A percentile compares a stretch with the other conserved stretches of the same genome.
Conservation (phyloP, 2,888 invertebrate genomes). For the Agonopterix subpropinquella region DNA sequence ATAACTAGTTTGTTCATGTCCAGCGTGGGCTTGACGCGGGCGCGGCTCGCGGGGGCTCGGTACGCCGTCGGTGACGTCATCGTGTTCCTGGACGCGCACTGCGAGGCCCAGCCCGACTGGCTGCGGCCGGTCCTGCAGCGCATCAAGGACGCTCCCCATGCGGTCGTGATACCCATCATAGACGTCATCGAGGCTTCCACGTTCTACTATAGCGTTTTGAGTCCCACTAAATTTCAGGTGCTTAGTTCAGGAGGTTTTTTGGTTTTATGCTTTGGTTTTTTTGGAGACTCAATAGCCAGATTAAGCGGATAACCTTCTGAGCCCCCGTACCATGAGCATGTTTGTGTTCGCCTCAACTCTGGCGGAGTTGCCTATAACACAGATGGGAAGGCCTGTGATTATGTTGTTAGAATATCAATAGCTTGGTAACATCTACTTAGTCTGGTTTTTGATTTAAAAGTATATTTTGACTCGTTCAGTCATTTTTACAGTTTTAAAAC, state of each 20-base stretch:
- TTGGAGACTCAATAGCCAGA: no score
- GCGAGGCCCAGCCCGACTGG: constrained; percentile 89
- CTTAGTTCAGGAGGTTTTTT: background rate
- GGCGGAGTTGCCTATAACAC: no score
- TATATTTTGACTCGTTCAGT: no score
- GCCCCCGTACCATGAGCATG: no score
- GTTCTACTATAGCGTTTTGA: constrained; percentile 83
- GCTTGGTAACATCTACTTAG: no score
- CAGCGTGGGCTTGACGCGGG: constrained; percentile 89
- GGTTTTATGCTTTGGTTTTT: no score
- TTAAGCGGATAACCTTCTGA: no score
- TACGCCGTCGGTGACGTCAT: constrained; percentile 86
- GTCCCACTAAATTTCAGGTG: constrained; percentile 61
- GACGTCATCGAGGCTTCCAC: constrained; percentile 92
- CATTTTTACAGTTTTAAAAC: no score
- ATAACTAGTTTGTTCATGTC: constrained; percentile 41
- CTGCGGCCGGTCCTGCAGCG: constrained; percentile 91
- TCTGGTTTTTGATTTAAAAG: no score
- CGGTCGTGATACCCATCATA: constrained; percentile 95
- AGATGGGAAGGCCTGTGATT: no score
- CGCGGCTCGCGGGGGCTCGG: constrained; percentile 91
- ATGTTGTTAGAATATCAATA: no score
- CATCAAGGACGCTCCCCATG: constrained; percentile 85
- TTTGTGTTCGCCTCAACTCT: no score
- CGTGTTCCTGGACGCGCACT: constrained; percentile 94